Conservation (phyloP, 1,140 invertebrate species). For the Trachelipus rathkii region DNA sequence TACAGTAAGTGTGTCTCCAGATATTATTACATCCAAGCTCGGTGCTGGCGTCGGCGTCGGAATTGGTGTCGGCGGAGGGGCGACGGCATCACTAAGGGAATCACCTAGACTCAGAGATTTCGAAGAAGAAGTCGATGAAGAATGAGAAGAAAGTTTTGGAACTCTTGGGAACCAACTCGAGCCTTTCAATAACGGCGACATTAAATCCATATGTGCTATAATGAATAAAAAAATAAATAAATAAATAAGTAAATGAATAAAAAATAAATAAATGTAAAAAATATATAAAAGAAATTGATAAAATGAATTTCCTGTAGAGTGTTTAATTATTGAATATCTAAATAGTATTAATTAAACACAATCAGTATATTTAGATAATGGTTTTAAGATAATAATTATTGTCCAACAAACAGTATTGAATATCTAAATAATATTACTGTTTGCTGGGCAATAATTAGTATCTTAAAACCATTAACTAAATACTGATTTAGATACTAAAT, state of each 20-base stretch:
- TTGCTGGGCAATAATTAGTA: too few species aligned
- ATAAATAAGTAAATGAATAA: constrained; percentile 19
- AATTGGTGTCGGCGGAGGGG: constrained; percentile 30
- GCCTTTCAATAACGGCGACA: constrained; percentile 36
- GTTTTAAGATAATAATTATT: too few species aligned
- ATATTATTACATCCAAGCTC: constrained; percentile 25
- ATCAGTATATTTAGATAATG: too few species aligned
- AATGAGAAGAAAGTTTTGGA: constrained; percentile 49
- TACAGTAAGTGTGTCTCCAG: neutral
- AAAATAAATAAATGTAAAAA: too few species aligned
- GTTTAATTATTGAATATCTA: too few species aligned
- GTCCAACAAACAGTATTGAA: too few species aligned
- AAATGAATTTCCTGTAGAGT: too few species aligned
- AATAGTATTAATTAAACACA: too few species aligned
- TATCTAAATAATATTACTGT: too few species aligned
- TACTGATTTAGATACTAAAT: too few species aligned
- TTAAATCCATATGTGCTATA: constrained; percentile 37
- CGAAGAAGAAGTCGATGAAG: constrained; percentile 52
- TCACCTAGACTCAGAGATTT: constrained; percentile 49
- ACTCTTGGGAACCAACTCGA: constrained; percentile 34
- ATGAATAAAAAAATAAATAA: constrained; percentile 29
- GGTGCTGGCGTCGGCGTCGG: constrained; percentile 35
- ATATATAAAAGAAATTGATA: too few species aligned
- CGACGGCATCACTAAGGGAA: constrained; percentile 39
- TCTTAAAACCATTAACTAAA: too few species aligned